Evolutionary conservation across 2,888 invertebrate genomes (phyloP), one percentile per base, ranked within the genome.

Genomic region (Amphipoea oculea): DNA sequence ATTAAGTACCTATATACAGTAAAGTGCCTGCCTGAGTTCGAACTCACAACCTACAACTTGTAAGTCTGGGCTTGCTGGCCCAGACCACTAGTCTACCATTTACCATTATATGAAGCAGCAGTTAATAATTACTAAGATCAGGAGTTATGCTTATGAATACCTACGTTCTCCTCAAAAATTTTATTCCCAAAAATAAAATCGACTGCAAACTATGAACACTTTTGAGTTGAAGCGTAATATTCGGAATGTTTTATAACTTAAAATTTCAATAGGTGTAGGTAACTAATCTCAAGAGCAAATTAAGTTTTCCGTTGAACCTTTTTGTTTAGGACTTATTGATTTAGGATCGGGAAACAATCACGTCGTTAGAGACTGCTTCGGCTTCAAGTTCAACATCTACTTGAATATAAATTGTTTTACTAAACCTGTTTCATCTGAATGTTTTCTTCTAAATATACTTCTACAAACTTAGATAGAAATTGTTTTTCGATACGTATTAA

Each of bases 321-420:
- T 40, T 74, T 74, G 11, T 12, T 57, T 54, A 54, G 54, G 54
- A 57, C 9, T 2, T 81, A 75, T 81, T 71, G 51, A 81, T 66
- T 71, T 62, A 71, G 75, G 67, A 71, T 81, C 11, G 12, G 20
- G 42, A 23, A 69, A 60, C 20, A 36, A 67, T 54, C 45, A 66
- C 9, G 3, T 54, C 36, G 51, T 60, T 40, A 57, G n/a, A 42
- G 14, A 75, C 60, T 40, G 20, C 48, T 74, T 48, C 12, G 45
- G 11, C 57, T 1, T 66, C 17, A 42, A 51, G 9, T 45, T 74
- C 54, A 36, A 68, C 36, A 54, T 36, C 2, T 20, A 68, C 67
- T 68, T 62, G 23, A 67, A n/a, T 12, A 14, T 7, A 0, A 51
- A n/a, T 68, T 57, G 11, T 65, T 40, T 40, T 40, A 40, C 40